Base-by-base conservation (phyloP, 2,888 invertebrate species). In the Cryptocheilus praepositus region DNA sequence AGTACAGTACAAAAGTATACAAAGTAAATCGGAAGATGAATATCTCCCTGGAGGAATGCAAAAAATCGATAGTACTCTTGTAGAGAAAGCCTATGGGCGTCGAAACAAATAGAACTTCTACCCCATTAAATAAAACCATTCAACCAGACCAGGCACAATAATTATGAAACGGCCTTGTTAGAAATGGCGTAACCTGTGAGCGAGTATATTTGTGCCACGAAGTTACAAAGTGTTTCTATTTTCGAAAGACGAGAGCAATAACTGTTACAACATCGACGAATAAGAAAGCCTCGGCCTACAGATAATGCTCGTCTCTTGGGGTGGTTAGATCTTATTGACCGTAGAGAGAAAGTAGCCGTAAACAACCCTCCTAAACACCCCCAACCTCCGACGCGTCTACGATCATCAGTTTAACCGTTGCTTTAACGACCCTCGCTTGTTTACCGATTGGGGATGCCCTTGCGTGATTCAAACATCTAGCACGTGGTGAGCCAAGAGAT, bases 281-380 rank as follows among this genome's bases (percentile, higher is more conserved):
- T 81, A 75, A 81, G 72, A 65, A 72, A 70, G 73, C 77, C 77
- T 74, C 64, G 75, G 75, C 66, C 72, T 65, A 36, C 15, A 70
- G 78, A 81, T 73, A 77, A 76, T 68, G 72, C 64, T 61, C 62
- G 71, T 77, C 80, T 71, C 79, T 61, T 25, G 70, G 81, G 81
- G 72, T 70, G 66, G 74, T 81, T 74, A 71, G 73, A 81, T 74
- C 80, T 83, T 85, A 85, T 83, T 81, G 83, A 79, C 77, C 81
- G 74, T 72, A 73, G 72, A 78, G 69, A 70, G 77, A 76, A 74
- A 80, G 76, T 76, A 80, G 83, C 82, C 81, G 86, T 86, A 87
- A 86, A 86, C 86, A 85, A 83, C 84, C 83, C 81, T 82, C 83
- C 81, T 82, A 84, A 86, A 86, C 82, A 83, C 79, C 74, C 74